Evolutionary conservation across 2,888 invertebrate genomes (phyloP).

Genomic region (Nycteola revayana): DNA sequence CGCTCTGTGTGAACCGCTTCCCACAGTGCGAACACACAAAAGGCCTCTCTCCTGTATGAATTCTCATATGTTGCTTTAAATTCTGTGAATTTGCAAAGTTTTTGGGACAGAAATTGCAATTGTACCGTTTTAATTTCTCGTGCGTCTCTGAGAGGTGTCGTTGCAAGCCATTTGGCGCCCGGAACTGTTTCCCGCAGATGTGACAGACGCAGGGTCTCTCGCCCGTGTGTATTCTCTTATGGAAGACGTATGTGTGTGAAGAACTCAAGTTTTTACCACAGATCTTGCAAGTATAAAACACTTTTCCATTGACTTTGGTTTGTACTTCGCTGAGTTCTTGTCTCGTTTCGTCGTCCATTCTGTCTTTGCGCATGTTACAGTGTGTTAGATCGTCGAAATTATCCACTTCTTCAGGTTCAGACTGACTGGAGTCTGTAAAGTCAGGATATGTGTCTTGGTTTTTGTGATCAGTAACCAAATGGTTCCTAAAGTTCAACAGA

Average conservation of each 20-base stretch:
- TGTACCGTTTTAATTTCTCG: slow-evolving; percentile 80
- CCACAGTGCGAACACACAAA: slow-evolving; percentile 82
- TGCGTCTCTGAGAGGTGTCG: slow-evolving; percentile 85
- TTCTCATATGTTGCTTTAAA: slow-evolving; percentile 81
- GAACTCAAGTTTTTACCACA: slow-evolving; percentile 84
- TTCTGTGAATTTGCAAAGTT: slow-evolving; percentile 84
- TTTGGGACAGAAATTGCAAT: slow-evolving; percentile 79
- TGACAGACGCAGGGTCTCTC: slow-evolving; percentile 86
- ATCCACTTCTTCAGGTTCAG: slow-evolving; percentile 32
- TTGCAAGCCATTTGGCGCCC: slow-evolving; percentile 84
- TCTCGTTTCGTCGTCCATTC: slow-evolving; percentile 59
- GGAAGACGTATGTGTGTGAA: slow-evolving; percentile 83
- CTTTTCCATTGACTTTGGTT: slow-evolving; percentile 71
- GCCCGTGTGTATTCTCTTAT: slow-evolving; percentile 84
- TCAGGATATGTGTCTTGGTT: slow-evolving; percentile 33
- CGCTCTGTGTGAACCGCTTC: slow-evolving; percentile 85
- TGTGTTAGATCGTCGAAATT: slow-evolving; percentile 62
- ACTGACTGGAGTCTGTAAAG: slow-evolving; percentile 44
- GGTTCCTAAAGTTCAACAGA: slow-evolving; percentile 56
- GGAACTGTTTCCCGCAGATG: slow-evolving; percentile 85
- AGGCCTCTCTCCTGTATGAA: slow-evolving; percentile 83
- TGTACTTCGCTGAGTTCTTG: slow-evolving; percentile 49
- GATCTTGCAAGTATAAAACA: slow-evolving; percentile 79
- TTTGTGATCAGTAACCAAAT: slow-evolving; percentile 44
- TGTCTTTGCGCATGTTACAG: slow-evolving; percentile 57